These are phyloP conservation scores for Pogonomyrmex barbatus DNA, from an alignment of 1,140 invertebrate species.

Conservation along the genomic window DNA sequence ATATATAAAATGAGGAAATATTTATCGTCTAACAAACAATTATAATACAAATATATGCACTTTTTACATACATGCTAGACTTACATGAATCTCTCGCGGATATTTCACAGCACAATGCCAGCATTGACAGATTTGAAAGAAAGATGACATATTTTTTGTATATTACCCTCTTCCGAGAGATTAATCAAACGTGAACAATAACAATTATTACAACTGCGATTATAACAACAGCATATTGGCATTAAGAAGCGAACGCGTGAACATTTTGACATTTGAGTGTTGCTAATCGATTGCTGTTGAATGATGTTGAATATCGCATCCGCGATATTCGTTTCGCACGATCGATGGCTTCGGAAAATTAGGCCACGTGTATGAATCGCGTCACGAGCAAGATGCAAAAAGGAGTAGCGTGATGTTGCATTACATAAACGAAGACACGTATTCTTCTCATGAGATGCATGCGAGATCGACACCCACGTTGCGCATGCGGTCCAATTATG, in stretches of 20 bases:
- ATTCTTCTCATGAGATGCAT: conserved; percentile 20
- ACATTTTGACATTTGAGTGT: not conserved
- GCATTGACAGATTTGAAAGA: not conserved
- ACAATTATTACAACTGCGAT: not conserved
- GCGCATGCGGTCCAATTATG: conserved; percentile 10
- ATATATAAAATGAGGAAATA: not conserved
- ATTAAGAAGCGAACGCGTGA: not conserved
- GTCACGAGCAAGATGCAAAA: not conserved
- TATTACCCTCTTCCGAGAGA: not conserved
- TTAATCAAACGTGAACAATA: not conserved
- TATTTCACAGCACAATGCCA: not conserved
- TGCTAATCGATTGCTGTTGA: not conserved
- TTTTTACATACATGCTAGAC: not conserved
- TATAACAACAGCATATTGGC: not conserved
- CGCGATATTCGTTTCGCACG: not conserved
- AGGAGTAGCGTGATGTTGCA: not conserved
- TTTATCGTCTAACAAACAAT: not conserved
- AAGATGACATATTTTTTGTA: not conserved
- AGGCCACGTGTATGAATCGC: not conserved
- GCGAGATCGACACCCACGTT: conserved; percentile 5
- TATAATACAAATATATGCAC: not conserved
- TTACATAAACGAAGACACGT: conserved; percentile 34
- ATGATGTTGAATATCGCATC: too few relatives aligned
- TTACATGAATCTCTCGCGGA: too few relatives aligned
- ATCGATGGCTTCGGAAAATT: conserved; percentile 12